phyloP scores from a whole-genome alignment of 2,888 invertebrate species.

The Thelaira solivaga region DNA sequence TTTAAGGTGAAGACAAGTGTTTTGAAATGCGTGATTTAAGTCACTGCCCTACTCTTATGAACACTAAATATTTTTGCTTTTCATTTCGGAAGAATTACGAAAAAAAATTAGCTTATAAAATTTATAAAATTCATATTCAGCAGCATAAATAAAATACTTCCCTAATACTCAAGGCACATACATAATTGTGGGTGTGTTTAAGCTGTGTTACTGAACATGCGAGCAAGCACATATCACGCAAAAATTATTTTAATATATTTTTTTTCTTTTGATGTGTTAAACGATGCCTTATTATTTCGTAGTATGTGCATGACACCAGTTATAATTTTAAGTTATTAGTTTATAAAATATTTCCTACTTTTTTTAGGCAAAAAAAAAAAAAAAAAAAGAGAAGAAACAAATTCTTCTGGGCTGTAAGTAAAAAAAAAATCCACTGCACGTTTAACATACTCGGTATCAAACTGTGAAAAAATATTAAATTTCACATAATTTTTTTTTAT shows the following conservation, averaged over 20 bases:
- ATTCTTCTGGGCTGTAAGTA: too few relatives aligned
- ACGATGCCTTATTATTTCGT: slow-evolving; percentile 20
- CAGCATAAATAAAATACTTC: background rate
- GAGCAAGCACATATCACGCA: background rate
- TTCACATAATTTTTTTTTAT: background rate
- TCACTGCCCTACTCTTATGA: too few relatives aligned
- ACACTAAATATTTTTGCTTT: too few relatives aligned
- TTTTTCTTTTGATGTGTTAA: slow-evolving; percentile 1
- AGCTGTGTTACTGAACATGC: background rate
- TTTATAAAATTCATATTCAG: too few relatives aligned
- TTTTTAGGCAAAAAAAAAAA: background rate
- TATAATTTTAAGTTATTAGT: background rate
- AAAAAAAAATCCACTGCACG: background rate
- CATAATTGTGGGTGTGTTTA: background rate
- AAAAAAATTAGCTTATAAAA: too few relatives aligned
- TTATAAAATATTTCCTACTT: slow-evolving; percentile 3
- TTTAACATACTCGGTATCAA: slow-evolving; percentile 12
- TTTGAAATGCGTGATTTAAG: too few relatives aligned
- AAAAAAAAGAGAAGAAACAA: too few relatives aligned
- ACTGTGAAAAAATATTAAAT: slow-evolving; percentile 46
- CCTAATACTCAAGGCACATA: background rate
- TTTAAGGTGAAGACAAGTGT: too few relatives aligned
- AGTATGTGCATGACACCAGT: background rate
- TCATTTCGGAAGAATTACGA: too few relatives aligned
- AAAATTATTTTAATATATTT: background rate